A percentile compares a stretch with the other conserved stretches of the same genome.
phyloP scores from a whole-genome alignment of 1,140 invertebrate species.

The Calycopis cecrops region DNA sequence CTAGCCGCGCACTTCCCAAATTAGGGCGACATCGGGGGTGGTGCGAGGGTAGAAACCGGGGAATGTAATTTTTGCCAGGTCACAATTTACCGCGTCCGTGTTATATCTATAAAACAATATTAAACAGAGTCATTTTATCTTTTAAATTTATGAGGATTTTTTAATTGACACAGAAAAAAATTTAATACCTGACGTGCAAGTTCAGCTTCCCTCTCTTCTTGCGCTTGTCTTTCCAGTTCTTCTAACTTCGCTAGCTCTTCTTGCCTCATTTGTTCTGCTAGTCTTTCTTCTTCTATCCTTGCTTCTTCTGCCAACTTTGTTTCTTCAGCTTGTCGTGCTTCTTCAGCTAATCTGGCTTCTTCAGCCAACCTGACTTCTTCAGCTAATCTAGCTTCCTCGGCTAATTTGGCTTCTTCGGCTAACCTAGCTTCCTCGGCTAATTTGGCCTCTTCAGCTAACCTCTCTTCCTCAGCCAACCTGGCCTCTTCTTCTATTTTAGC shows the following conservation, averaged over 20 bases:
- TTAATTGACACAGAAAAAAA: neutral
- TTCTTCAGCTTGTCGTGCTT: slow-evolving; percentile 69
- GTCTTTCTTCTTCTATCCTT: slow-evolving; percentile 69
- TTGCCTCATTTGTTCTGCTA: slow-evolving; percentile 76
- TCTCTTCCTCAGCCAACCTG: slow-evolving; percentile 69
- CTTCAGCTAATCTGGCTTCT: slow-evolving; percentile 66
- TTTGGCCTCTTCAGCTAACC: slow-evolving; percentile 72
- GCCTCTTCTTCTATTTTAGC: slow-evolving; percentile 70
- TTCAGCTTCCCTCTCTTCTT: slow-evolving; percentile 77
- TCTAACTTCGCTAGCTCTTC: slow-evolving; percentile 72
- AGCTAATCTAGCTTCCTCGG: slow-evolving; percentile 72
- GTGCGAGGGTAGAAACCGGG: too few species aligned
- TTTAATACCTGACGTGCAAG: slow-evolving; percentile 70
- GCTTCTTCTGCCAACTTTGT: slow-evolving; percentile 66
- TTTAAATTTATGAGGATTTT: too few species aligned
- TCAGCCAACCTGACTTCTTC: slow-evolving; percentile 68
- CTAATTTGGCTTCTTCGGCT: slow-evolving; percentile 75
- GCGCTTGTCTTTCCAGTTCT: slow-evolving; percentile 75
- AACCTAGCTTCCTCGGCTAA: slow-evolving; percentile 71
- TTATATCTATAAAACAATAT: too few species aligned
- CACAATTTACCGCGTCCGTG: too few species aligned
- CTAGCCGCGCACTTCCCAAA: too few species aligned
- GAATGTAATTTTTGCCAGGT: too few species aligned
- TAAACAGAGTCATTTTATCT: too few species aligned
- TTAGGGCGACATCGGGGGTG: too few species aligned